Evolutionary conservation across 2,797 vertebrate genomes (phyloP).

Genomic region (Pipistrellus nathusii): DNA sequence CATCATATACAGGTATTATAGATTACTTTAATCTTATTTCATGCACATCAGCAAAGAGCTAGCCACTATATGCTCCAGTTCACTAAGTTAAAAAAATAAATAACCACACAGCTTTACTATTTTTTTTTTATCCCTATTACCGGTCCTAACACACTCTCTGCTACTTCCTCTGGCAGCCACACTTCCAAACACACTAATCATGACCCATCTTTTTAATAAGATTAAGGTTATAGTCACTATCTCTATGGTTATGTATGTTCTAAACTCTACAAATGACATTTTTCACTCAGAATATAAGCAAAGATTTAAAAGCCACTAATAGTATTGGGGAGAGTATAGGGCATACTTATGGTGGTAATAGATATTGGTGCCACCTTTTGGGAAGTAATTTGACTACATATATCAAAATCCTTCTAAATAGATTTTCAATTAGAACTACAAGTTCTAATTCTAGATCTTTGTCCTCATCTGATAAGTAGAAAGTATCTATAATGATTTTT

Average conservation of each 20-base stretch:
- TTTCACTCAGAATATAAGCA: not conserved
- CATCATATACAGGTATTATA: not conserved
- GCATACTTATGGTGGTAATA: not conserved
- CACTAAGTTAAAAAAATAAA: not conserved
- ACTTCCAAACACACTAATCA: not conserved
- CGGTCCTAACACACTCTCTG: not conserved
- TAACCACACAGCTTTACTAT: not conserved
- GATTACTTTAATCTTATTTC: not conserved
- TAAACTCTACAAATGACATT: not conserved
- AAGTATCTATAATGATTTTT: not conserved
- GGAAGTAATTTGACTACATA: not conserved
- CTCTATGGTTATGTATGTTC: not conserved
- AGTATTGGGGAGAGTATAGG: not conserved
- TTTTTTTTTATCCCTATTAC: not conserved
- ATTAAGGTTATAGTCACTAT: not conserved
- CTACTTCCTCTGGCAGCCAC: not conserved
- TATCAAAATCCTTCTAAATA: not conserved
- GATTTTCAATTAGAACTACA: not conserved
- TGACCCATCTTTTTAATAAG: slow-evolving; percentile 31
- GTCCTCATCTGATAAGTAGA: not conserved
- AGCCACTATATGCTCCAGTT: not conserved
- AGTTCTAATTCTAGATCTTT: not conserved
- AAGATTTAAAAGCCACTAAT: not conserved
- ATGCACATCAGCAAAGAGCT: not conserved
- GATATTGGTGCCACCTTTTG: not conserved